Evolutionary conservation across 2,888 invertebrate species (phyloP).

Genomic region (Eretmocerus hayati): DNA sequence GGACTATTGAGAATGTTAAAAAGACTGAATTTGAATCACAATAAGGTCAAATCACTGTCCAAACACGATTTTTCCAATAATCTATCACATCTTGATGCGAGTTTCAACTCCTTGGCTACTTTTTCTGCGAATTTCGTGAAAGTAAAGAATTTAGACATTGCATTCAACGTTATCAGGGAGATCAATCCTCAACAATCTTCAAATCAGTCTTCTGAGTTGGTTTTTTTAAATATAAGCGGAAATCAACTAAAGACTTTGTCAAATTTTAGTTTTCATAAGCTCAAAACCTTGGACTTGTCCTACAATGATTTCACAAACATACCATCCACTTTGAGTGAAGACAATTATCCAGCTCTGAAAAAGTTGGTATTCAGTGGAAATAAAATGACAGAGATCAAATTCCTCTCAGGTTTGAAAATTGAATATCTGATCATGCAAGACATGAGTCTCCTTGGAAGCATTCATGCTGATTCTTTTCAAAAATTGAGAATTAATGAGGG

Average conservation of each 20-base stretch:
- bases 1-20: constrained; percentile 23
- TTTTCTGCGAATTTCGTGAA: constrained; percentile 22
- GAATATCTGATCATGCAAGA: constrained; percentile 45
- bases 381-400: constrained; percentile 49
- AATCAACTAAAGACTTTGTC: constrained; percentile 46
- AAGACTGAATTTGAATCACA: constrained; percentile 29
- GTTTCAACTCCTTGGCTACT: constrained; percentile 28
- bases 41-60: constrained; percentile 28
- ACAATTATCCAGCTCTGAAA: constrained; percentile 49
- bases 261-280: constrained; percentile 45
- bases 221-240: constrained; percentile 32
- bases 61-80: constrained; percentile 28
- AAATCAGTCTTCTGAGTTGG: constrained; percentile 21
- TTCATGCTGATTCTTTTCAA: constrained; percentile 48
- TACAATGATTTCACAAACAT: constrained; percentile 49
- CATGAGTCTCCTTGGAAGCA: constrained; percentile 26
- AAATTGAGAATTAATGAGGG: constrained; percentile 40
- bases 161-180: constrained; percentile 29
- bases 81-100: constrained; percentile 28
- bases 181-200: constrained; percentile 18
- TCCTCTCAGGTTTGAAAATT: constrained; percentile 48
- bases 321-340: constrained; percentile 47
- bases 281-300: constrained; percentile 51
- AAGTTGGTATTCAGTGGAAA: constrained; percentile 53
- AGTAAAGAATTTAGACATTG: constrained; percentile 28